Evolutionary conservation across 2,113 vertebrate species (phyloP).

Genomic region (Neodontobutis hainanensis): DNA sequence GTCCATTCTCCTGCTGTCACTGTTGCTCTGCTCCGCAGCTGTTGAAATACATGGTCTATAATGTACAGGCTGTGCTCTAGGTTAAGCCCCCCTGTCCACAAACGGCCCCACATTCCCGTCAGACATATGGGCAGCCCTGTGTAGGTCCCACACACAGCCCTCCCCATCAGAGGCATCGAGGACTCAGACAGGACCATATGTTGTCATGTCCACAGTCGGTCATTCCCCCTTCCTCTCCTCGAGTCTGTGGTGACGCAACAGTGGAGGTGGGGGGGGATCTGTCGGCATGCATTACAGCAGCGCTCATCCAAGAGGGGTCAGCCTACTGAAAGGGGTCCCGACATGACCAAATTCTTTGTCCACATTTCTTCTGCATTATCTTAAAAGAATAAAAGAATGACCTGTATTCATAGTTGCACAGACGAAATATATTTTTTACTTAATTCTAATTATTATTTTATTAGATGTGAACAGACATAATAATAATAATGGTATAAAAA

Average conservation of each 20-base stretch:
- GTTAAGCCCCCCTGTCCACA: constrained; percentile 44
- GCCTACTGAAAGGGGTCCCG: neutral
- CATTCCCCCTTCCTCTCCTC: constrained; percentile 2
- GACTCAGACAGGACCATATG: constrained; percentile 65
- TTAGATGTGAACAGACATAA: too few species aligned
- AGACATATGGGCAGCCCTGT: constrained; percentile 61
- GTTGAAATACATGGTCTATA: constrained; percentile 38
- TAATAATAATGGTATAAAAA: too few species aligned
- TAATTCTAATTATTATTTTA: too few species aligned
- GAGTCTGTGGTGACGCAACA: constrained; percentile 17
- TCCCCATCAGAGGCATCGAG: constrained; percentile 2
- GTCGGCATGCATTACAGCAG: constrained; percentile 49
- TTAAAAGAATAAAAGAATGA: too few species aligned
- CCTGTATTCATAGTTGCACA: too few species aligned
- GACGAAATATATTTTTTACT: too few species aligned
- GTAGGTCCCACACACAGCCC: constrained; percentile 30
- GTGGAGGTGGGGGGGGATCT: constrained; percentile 7
- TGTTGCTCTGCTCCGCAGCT: constrained; percentile 54
- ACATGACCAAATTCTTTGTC: neutral
- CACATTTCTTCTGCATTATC: neutral
- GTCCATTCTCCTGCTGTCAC: constrained; percentile 63
- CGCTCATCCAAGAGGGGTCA: constrained; percentile 15
- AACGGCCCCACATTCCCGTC: constrained; percentile 12
- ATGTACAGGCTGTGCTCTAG: constrained; percentile 40
- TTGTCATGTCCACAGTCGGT: constrained; percentile 18